phyloP scores from a whole-genome alignment of 1,140 invertebrate species.

The Pseudachorutes palmiensis region DNA sequence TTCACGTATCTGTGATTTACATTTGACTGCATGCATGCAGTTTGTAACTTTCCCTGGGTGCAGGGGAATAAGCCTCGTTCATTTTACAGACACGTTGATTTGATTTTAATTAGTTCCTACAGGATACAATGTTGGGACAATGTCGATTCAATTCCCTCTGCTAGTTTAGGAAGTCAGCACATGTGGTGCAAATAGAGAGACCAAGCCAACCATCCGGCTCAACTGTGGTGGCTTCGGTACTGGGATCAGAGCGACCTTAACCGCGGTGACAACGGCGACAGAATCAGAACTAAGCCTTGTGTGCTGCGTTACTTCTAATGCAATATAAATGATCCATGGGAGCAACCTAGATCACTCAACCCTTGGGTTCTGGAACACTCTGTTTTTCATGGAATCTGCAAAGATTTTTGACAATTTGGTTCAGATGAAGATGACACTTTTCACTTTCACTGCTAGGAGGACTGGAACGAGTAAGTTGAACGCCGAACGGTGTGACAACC shows the following conservation, averaged over 20 bases:
- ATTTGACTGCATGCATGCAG: not conserved
- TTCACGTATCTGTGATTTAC: not conserved
- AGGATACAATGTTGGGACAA: conserved; percentile 1
- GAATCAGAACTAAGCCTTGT: too few species aligned
- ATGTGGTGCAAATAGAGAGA: not conserved
- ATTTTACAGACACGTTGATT: not conserved
- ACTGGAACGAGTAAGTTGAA: not conserved
- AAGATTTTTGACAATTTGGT: not conserved
- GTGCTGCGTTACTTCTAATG: too few species aligned
- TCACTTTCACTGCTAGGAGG: not conserved
- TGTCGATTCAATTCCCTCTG: not conserved
- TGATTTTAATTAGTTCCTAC: conserved; percentile 4
- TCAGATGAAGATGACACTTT: conserved; percentile 8
- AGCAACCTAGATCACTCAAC: too few species aligned
- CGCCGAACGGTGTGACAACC: not conserved
- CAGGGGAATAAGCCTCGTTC: not conserved
- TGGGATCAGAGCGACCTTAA: not conserved
- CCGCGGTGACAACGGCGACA: not conserved
- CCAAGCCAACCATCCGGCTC: not conserved
- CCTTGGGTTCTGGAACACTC: not conserved
- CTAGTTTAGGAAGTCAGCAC: not conserved
- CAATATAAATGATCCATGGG: too few species aligned
- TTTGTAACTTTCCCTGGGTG: not conserved
- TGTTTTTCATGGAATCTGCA: not conserved
- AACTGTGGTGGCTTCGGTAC: not conserved